Conservation (phyloP, 2,797 vertebrate genomes). For the Lerista edwardsae region DNA sequence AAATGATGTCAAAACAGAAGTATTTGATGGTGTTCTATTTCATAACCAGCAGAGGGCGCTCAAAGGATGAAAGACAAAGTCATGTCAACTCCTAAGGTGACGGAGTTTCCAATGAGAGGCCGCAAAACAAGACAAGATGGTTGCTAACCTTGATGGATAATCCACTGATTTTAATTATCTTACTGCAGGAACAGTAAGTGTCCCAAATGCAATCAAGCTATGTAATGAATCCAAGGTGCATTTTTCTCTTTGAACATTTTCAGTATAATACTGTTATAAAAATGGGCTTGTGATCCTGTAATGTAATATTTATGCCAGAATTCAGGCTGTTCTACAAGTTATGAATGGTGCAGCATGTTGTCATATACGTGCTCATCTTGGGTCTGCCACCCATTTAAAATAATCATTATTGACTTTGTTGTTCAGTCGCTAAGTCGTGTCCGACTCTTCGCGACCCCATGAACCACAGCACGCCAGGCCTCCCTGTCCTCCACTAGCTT, state of each 20-base stretch:
- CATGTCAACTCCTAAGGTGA: background rate
- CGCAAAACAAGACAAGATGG: background rate
- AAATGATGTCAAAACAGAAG: background rate
- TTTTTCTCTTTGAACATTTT: background rate
- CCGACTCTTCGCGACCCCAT: too few relatives aligned
- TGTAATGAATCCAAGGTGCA: background rate
- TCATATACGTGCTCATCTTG: background rate
- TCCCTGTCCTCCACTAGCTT: too few relatives aligned
- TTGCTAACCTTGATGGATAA: background rate
- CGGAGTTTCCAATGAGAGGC: background rate
- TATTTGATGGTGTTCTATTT: conserved; percentile 29
- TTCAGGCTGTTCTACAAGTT: background rate
- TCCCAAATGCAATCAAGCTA: background rate
- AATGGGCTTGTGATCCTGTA: background rate
- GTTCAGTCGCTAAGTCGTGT: too few relatives aligned
- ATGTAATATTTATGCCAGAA: background rate
- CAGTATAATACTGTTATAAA: background rate
- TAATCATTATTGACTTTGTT: too few relatives aligned
- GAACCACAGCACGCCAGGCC: too few relatives aligned
- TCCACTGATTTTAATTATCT: background rate
- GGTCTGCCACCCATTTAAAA: too few relatives aligned
- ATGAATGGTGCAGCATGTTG: background rate
- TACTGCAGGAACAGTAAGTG: background rate
- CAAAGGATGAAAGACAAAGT: background rate
- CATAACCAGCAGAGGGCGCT: conserved; percentile 57